Conservation (phyloP, 2,113 vertebrate species). For the Alethe diademata region DNA sequence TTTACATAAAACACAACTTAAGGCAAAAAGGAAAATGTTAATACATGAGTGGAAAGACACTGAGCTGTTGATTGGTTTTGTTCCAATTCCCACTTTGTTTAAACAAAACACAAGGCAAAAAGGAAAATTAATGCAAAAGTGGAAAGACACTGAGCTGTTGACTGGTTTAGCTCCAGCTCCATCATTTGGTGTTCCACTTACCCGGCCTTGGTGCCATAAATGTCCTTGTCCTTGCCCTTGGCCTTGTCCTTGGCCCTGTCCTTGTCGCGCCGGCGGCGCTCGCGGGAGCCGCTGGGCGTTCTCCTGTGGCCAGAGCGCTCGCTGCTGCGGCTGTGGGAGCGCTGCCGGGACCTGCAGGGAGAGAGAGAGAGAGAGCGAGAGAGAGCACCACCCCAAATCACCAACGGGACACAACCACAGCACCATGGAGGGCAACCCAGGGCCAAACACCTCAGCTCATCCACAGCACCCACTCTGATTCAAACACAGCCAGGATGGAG, state of each 20-base stretch:
- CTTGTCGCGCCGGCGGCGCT: conserved; percentile 78
- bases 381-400: too few species aligned
- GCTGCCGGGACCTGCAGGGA: conserved; percentile 77
- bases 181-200: background rate
- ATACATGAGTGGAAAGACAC: background rate
- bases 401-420: too few species aligned
- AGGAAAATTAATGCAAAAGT: too few species aligned
- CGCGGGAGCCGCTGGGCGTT: conserved; percentile 78
- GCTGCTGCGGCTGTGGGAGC: conserved; percentile 84
- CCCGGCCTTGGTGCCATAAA: background rate
- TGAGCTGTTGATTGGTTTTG: too few species aligned
- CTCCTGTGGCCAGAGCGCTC: conserved; percentile 77
- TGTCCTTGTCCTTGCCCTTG: conserved; percentile 80
- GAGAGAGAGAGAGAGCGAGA: too few species aligned
- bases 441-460: too few species aligned
- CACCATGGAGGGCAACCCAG: too few species aligned
- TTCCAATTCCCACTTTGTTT: too few species aligned
- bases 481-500: background rate
- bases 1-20: rapidly evolving
- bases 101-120: too few species aligned
- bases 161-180: too few species aligned
- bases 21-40: background rate
- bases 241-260: conserved; percentile 69
- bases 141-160: rapidly evolving
- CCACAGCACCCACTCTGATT: background rate